Base-by-base conservation (phyloP, 2,113 vertebrate species). In the Peromyscus leucopus region DNA sequence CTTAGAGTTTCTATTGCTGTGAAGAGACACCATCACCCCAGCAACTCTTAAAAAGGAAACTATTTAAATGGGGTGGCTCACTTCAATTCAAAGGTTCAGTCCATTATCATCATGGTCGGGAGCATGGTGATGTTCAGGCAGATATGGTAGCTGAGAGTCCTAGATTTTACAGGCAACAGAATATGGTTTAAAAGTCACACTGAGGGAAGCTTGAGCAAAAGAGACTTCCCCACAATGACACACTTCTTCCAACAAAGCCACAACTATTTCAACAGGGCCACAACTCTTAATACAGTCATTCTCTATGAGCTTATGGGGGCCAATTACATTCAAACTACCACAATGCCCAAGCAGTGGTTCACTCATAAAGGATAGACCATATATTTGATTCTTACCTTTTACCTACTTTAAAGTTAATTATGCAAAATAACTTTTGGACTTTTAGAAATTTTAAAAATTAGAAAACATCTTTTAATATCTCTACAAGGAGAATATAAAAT, bases 341-440 rank as follows among this genome's bases (percentile, higher is more conserved):
- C 69, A 71, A 1, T 87, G 26, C 24, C 42, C 48, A 95, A 85
- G 46, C 17, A 88, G 51, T 79, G 42, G 51, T 69, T 93, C 28
- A 78, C 22, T 33, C 33, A 71, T 59, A 84, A 89, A 63, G 36
- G 93, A 87, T 71, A 91, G 95, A 93, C 75, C 82, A 39, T 76
- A 82, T 91, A 87, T 90, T 82, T 55, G 26, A 95, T 87, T 95
- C 17, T 24, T 93, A 79, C 26, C 15, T 95, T 21, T 51, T 65
- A 84, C 28, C 24, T 57, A 86, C 24, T 8, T 17, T 65, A 51
- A 46, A 79, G 39, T 42, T 76, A 83, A 36, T 95, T n/a, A 4
- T 88, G 28, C 15, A 91, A 95, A 91, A 93, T 59, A 94, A 48
- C 13, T 74, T 24, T 96, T 88, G 22, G 89, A 11, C 13, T 95